Evolutionary conservation across 2,888 invertebrate species (phyloP), one percentile per base, ranked within the genome.

Genomic region (Venustoraphidia nigricollis): DNA sequence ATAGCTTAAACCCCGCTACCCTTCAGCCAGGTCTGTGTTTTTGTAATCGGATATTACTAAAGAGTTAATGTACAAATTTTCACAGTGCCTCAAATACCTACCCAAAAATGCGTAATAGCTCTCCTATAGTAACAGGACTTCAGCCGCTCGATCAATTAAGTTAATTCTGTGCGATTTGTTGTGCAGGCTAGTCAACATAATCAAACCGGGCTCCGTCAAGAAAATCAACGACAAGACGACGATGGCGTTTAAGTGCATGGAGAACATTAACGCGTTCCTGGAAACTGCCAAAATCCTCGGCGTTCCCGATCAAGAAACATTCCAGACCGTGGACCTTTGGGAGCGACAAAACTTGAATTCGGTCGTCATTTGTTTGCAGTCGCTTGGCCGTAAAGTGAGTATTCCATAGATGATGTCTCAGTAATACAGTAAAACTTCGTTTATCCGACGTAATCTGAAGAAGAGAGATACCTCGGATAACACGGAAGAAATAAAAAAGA

Each of bases 181-280:
- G 70, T 72, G 14, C 69, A 91, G 91, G 64, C 68, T 95, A 59
- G 87, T 82, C 34, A 96, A 96, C 69, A 76, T 75, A 55, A 78
- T 96, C 59, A 81, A 91, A 64, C 81, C 88, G 0, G 88, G 85
- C 41, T 77, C 81, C 47, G 82, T 97, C 49, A 94, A 92, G 72
- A 94, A 93, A 71, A 80, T 96, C 57, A 95, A 96, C 67, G 80
- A 79, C 58, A 64, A 65, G 36, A 86, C 85, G 50, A 80, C 81
- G 62, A 86, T 92, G 83, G 93, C 90, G 51, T 97, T 96, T 70
- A 95, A 95, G 64, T 93, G 93, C 69, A 97, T 97, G 96, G 96
- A 97, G 70, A 97, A 97, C 67, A 96, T 97, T 58, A 92, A 93
- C 67, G 87, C 84, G 34, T 95, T 96, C 70, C 70, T 93, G 51